Percentiles rank a stretch among this genome's conserved stretches.
Evolutionary conservation across 1,140 invertebrate genomes (phyloP).

Genomic region (Ceratosolen fusciceps): DNA sequence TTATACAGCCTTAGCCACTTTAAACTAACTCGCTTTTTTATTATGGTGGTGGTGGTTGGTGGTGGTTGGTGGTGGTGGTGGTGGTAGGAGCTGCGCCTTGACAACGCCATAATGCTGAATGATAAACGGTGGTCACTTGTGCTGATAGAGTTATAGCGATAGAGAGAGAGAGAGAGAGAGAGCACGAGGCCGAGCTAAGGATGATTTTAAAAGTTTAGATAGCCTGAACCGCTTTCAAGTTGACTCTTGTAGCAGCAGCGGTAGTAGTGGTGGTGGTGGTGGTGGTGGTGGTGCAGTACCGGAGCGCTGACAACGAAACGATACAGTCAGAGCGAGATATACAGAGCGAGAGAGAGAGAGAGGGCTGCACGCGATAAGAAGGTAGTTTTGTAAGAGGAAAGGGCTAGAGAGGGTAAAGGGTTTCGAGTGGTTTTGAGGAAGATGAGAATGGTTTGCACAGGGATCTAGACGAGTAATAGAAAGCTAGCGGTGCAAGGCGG

Average conservation of each 20-base stretch:
- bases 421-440: too few species aligned
- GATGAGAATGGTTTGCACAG: conserved; percentile 26
- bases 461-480: conserved; percentile 20
- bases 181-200: not conserved
- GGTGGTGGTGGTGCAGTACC: too few species aligned
- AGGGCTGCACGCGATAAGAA: too few species aligned
- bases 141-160: too few species aligned
- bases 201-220: not conserved
- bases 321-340: not conserved
- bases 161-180: not conserved
- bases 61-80: too few species aligned
- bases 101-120: not conserved
- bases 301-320: not conserved
- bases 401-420: not conserved
- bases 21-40: not conserved
- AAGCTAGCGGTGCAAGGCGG: not conserved
- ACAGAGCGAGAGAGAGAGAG: too few species aligned
- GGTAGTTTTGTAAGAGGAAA: not conserved
- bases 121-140: not conserved
- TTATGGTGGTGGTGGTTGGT: too few species aligned
- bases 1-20: not conserved
- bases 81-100: too few species aligned
- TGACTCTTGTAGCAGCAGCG: too few species aligned
- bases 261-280: too few species aligned
- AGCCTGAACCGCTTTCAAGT: too few species aligned